Evolutionary conservation across 1,140 invertebrate genomes (phyloP).

Genomic region (Diorhabda elongata): DNA sequence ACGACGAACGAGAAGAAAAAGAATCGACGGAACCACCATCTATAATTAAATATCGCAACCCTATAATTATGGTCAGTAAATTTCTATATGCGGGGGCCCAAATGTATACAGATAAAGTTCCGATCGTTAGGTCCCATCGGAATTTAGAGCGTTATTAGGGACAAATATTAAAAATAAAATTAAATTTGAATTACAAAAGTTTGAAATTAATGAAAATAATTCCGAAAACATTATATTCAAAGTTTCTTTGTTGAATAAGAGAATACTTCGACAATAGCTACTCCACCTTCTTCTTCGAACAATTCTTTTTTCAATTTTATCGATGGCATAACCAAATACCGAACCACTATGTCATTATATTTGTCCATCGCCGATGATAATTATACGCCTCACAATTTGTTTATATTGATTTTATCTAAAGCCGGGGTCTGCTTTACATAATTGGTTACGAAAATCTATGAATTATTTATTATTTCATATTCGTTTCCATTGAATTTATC

Average conservation of each 20-base stretch:
- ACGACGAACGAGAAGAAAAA: constrained; percentile 9
- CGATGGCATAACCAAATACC: constrained; percentile 3
- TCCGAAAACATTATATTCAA: too few species aligned
- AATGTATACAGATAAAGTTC: constrained; percentile 37
- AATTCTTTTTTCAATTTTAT: constrained; percentile 11
- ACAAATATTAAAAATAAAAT: too few species aligned
- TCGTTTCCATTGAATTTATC: constrained; percentile 2
- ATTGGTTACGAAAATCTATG: constrained; percentile 15
- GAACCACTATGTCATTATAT: constrained; percentile 10
- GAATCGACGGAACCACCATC: constrained; percentile 40
- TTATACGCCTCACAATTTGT: constrained; percentile 11
- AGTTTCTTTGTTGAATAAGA: too few species aligned
- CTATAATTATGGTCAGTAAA: constrained; percentile 51
- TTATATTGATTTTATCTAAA: constrained; percentile 15
- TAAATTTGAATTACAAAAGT: too few species aligned
- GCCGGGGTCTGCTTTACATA: constrained; percentile 10
- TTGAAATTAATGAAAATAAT: too few species aligned
- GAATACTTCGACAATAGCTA: too few species aligned
- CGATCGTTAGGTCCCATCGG: constrained; percentile 40
- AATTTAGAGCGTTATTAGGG: too few species aligned
- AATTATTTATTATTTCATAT: constrained; percentile 13
- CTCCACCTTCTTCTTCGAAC: background rate
- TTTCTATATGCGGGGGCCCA: constrained; percentile 48
- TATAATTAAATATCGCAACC: constrained; percentile 51
- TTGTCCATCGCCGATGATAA: constrained; percentile 12